These are phyloP conservation scores for Macropodus opercularis DNA, from an alignment of 2,797 vertebrate species.

Conservation along the genomic window DNA sequence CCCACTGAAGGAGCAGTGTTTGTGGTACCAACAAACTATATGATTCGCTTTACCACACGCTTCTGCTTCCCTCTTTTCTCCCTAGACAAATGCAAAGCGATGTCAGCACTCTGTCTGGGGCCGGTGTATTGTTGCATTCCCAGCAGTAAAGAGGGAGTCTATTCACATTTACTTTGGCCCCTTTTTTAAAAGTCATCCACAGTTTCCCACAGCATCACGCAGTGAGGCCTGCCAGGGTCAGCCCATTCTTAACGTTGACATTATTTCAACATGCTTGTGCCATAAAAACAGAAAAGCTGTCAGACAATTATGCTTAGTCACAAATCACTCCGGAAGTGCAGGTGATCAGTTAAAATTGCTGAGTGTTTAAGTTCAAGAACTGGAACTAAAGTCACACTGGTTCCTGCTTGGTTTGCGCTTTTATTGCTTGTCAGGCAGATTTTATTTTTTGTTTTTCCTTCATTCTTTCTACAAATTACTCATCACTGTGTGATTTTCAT, in stretches of 20 bases:
- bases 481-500: background rate
- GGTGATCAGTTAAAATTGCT: background rate
- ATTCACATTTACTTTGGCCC: slow-evolving; percentile 27
- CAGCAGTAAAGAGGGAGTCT: slow-evolving; percentile 25
- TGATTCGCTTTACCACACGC: slow-evolving; percentile 25
- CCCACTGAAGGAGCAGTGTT: background rate
- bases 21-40: background rate
- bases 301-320: background rate
- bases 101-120: slow-evolving; percentile 57
- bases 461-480: background rate
- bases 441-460: background rate
- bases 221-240: slow-evolving; percentile 12
- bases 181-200: slow-evolving; percentile 9
- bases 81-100: slow-evolving; percentile 37
- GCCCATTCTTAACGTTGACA: background rate
- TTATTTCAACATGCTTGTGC: background rate
- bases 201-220: slow-evolving; percentile 9
- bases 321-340: background rate
- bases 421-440: slow-evolving; percentile 27
- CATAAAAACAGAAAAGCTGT: background rate
- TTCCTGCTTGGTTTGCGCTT: slow-evolving; percentile 39
- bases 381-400: background rate
- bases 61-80: slow-evolving; percentile 28
- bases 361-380: background rate
- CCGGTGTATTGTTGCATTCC: slow-evolving; percentile 44